A percentile compares a stretch with the other conserved stretches of the same genome.
These are phyloP conservation scores for Sciaenops ocellatus DNA, from an alignment of 2,797 vertebrate genomes.

Conservation along the genomic window DNA sequence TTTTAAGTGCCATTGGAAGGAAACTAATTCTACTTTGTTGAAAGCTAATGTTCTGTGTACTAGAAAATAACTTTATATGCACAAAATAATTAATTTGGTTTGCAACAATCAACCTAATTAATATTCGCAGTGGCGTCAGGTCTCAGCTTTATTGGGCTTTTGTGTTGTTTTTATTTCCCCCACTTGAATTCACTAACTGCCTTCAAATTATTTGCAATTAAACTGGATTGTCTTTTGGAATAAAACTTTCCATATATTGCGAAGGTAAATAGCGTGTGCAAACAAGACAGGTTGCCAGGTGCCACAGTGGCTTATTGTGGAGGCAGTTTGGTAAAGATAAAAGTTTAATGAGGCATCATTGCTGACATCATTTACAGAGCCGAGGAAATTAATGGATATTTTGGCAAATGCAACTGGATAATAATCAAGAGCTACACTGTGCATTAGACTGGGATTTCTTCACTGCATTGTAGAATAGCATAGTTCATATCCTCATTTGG, in stretches of 20 bases:
- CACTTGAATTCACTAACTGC: neutral
- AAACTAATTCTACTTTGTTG: neutral
- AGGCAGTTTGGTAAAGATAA: conserved; percentile 39
- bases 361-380: conserved; percentile 37
- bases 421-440: conserved; percentile 16
- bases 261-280: conserved; percentile 28
- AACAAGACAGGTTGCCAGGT: conserved; percentile 32
- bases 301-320: conserved; percentile 14
- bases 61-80: neutral
- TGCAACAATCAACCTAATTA: neutral
- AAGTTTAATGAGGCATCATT: conserved; percentile 53
- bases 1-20: neutral
- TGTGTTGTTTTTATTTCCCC: neutral
- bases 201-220: neutral
- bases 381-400: conserved; percentile 35
- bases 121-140: neutral
- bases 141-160: neutral
- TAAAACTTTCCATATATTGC: conserved; percentile 36
- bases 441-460: conserved; percentile 4
- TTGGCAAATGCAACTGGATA: conserved; percentile 16
- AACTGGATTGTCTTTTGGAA: conserved; percentile 16
- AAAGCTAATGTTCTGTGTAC: neutral
- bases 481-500: neutral
- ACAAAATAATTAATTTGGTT: neutral
- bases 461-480: conserved; percentile 1